A percentile compares a stretch with the other conserved stretches of the same genome.
phyloP scores from a whole-genome alignment of 1,140 invertebrate genomes.

The Aphelenchoides fujianensis region DNA sequence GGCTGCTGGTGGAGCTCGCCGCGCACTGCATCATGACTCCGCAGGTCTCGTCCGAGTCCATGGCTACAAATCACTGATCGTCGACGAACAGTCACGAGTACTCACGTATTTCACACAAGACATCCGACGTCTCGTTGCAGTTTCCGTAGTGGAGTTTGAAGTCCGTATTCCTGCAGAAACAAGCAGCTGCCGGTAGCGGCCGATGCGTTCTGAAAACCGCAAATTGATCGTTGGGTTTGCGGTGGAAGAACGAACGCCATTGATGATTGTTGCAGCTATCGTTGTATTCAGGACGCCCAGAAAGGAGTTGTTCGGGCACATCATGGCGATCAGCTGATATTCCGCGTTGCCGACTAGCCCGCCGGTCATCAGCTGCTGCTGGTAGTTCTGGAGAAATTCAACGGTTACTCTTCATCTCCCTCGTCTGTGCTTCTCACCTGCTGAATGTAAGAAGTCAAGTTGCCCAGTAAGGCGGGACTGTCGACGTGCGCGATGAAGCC shows the following conservation, averaged over 20 bases:
- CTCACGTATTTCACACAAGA: slow-evolving; percentile 22
- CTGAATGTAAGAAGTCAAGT: not conserved
- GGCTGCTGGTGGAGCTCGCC: not conserved
- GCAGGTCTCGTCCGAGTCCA: not conserved
- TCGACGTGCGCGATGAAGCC: slow-evolving; percentile 17
- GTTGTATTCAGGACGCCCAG: not conserved
- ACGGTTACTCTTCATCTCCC: not conserved
- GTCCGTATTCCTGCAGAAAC: slow-evolving; percentile 14
- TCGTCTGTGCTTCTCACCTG: not conserved
- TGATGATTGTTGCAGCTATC: not conserved
- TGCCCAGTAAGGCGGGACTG: not conserved
- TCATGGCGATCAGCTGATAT: slow-evolving; percentile 12
- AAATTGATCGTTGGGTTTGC: not conserved
- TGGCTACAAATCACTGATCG: not conserved
- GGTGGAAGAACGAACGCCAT: not conserved
- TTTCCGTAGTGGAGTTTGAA: slow-evolving; percentile 22
- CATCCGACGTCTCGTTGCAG: not conserved
- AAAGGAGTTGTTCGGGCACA: slow-evolving; percentile 21
- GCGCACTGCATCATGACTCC: slow-evolving; percentile 14
- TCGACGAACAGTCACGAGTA: not conserved
- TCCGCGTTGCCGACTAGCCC: slow-evolving; percentile 9
- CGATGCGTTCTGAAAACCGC: slow-evolving; percentile 11
- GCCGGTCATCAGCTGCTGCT: slow-evolving; percentile 1
- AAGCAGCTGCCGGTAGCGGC: slow-evolving; percentile 2
- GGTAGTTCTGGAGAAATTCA: slow-evolving; percentile 17